A percentile compares a stretch with the other conserved stretches of the same genome.
phyloP scores from a whole-genome alignment of 2,797 vertebrate species.

The Rallus crepitans region DNA sequence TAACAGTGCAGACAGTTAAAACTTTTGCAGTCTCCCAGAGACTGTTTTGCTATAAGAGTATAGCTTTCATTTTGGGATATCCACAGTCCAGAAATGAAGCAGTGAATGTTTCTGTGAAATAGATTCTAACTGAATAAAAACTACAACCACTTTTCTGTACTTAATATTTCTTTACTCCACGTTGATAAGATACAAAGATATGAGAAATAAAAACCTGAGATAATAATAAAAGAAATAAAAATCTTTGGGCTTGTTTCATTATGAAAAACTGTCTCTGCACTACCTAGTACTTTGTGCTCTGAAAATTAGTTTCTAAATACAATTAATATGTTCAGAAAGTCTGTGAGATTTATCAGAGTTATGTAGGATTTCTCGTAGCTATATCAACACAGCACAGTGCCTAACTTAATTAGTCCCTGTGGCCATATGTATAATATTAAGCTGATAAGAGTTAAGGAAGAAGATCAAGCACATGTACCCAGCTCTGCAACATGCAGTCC shows the following conservation, averaged over 20 bases:
- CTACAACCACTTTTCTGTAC: neutral
- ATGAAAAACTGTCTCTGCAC: neutral
- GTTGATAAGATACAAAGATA: neutral
- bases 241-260: neutral
- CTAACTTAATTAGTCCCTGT: neutral
- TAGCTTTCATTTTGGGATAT: neutral
- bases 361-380: neutral
- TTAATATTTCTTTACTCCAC: neutral
- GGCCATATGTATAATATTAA: neutral
- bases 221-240: neutral
- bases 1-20: neutral
- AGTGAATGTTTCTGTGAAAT: neutral
- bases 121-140: neutral
- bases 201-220: neutral
- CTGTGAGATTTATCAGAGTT: neutral
- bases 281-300: neutral
- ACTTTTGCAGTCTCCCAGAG: neutral
- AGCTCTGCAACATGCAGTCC: neutral
- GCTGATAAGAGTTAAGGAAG: neutral
- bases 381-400: neutral
- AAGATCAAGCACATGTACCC: accelerated
- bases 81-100: neutral
- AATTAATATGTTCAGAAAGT: neutral
- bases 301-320: neutral
- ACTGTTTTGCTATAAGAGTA: neutral